phyloP scores from a whole-genome alignment of 2,888 invertebrate species.

The Oligia fasciuncula region DNA sequence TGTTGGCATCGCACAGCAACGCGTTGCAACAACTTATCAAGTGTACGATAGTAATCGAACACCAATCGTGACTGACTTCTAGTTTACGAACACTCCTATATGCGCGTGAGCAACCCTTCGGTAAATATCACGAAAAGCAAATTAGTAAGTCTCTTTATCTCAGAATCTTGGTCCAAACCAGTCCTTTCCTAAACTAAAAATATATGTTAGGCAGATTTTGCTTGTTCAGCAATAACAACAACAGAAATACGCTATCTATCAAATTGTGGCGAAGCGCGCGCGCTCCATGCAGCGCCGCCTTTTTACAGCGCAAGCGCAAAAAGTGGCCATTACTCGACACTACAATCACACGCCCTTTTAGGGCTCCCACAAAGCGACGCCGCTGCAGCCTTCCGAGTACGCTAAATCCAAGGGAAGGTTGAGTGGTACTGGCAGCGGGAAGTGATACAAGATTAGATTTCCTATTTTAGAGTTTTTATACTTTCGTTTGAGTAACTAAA shows the following conservation, averaged over 20 bases:
- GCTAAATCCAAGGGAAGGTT: slow-evolving; percentile 67
- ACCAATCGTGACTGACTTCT: slow-evolving; percentile 58
- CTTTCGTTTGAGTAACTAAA: neutral
- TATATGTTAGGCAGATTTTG: neutral
- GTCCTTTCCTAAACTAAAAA: neutral
- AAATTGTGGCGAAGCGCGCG: slow-evolving; percentile 54
- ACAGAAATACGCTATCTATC: slow-evolving; percentile 29
- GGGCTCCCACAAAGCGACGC: slow-evolving; percentile 78
- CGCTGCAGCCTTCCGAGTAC: slow-evolving; percentile 76
- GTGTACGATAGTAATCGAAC: slow-evolving; percentile 54
- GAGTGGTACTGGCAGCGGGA: slow-evolving; percentile 67
- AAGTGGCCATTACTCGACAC: slow-evolving; percentile 80
- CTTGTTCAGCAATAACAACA: neutral
- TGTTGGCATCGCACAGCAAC: slow-evolving; percentile 13
- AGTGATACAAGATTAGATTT: neutral
- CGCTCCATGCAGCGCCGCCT: slow-evolving; percentile 75
- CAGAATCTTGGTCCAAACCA: neutral
- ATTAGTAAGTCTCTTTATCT: slow-evolving; percentile 43
- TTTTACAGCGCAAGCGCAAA: slow-evolving; percentile 81
- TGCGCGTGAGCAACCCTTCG: slow-evolving; percentile 42
- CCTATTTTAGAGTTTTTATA: neutral
- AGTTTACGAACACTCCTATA: slow-evolving; percentile 48
- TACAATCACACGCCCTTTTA: slow-evolving; percentile 81
- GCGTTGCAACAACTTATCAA: slow-evolving; percentile 49
- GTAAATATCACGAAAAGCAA: slow-evolving; percentile 36